phyloP scores from a whole-genome alignment of 2,888 invertebrate species.

The Harmothoe impar region DNA sequence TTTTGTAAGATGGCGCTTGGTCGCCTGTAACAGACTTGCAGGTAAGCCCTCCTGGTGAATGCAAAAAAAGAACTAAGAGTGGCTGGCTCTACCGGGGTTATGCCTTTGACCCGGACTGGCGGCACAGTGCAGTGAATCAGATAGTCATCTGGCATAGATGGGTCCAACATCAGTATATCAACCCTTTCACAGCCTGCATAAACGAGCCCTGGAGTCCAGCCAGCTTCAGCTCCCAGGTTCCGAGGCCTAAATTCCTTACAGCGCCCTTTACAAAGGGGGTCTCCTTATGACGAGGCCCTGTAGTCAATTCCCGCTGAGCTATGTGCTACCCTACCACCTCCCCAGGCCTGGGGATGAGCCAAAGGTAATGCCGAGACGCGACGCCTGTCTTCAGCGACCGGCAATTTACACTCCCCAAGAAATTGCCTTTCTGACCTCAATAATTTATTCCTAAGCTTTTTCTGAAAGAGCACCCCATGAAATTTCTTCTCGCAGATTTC shows the following conservation, averaged over 20 bases:
- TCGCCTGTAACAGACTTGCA: no score
- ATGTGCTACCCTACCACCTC: background rate
- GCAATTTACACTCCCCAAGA: background rate
- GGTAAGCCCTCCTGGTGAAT: no score
- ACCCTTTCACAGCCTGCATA: background rate
- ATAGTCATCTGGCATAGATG: background rate
- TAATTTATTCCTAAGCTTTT: background rate
- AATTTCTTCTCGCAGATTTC: background rate
- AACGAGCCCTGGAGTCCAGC: background rate
- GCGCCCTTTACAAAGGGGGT: background rate
- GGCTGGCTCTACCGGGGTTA: background rate
- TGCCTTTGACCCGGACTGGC: background rate
- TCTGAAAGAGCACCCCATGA: background rate
- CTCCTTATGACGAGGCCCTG: background rate
- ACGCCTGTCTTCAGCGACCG: background rate
- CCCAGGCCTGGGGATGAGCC: background rate
- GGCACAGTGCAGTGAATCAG: conserved; percentile 14
- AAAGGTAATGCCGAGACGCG: background rate
- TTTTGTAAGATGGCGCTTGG: no score
- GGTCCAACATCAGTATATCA: conserved; percentile 4
- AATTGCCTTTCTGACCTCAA: background rate
- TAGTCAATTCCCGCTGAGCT: background rate
- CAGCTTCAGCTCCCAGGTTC: background rate
- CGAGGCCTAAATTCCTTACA: background rate
- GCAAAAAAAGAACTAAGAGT: no score